phyloP scores from a whole-genome alignment of 2,797 vertebrate genomes.

The Melopsittacus undulatus region DNA sequence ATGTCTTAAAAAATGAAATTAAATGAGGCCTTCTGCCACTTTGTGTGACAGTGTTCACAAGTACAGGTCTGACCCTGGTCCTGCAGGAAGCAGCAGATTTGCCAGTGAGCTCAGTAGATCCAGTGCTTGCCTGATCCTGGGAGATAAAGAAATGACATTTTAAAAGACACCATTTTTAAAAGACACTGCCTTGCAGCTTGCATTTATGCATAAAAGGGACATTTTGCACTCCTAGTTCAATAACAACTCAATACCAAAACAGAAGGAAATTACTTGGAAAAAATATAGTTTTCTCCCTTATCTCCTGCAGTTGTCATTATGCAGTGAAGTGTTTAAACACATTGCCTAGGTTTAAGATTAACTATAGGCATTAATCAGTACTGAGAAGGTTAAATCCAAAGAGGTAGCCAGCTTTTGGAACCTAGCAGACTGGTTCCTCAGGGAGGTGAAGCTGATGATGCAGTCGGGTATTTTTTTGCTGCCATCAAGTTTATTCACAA shows the following conservation, averaged over 20 bases:
- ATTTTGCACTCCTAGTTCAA: not conserved
- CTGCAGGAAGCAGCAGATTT: not conserved
- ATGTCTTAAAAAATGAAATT: constrained; percentile 20
- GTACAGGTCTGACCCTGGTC: not conserved
- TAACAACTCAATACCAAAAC: not conserved
- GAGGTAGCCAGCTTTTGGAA: not conserved
- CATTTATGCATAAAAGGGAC: not conserved
- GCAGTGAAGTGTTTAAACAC: not conserved
- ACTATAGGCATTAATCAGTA: not conserved
- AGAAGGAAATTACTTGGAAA: not conserved
- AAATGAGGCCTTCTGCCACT: not conserved
- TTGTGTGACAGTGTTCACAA: constrained; percentile 32
- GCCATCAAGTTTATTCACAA: not conserved
- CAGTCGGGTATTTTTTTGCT: not conserved
- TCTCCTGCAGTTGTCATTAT: not conserved
- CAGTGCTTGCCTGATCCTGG: not conserved
- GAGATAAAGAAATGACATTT: not conserved
- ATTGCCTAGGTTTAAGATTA: not conserved
- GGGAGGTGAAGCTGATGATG: not conserved
- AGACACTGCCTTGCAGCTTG: not conserved
- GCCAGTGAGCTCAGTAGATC: not conserved
- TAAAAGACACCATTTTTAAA: not conserved
- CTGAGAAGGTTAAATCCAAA: not conserved
- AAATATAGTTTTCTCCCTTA: not conserved
- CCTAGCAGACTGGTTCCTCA: not conserved